A percentile compares a stretch with the other conserved stretches of the same genome.
phyloP scores from a whole-genome alignment of 2,888 invertebrate species.

The Masnerella sp. region DNA sequence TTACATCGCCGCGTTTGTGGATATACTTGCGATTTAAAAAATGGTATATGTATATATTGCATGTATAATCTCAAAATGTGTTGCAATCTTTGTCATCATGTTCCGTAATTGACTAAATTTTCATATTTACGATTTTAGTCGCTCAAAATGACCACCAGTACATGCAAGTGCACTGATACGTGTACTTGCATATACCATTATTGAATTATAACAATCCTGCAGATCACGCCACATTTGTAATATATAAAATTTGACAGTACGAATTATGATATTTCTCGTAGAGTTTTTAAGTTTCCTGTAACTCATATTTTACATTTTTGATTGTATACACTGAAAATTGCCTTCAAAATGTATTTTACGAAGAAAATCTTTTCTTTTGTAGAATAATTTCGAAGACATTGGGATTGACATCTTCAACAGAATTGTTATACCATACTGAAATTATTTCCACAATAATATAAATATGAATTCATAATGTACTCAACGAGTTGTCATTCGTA shows the following conservation, averaged over 20 bases:
- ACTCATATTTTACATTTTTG: slow-evolving; percentile 21
- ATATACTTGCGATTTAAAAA: slow-evolving; percentile 62
- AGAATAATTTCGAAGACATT: slow-evolving; percentile 29
- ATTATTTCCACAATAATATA: slow-evolving; percentile 32
- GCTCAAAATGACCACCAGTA: slow-evolving; percentile 67
- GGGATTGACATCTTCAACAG: slow-evolving; percentile 50
- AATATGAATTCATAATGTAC: slow-evolving; percentile 3
- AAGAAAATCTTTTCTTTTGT: slow-evolving; percentile 10
- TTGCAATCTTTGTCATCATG: slow-evolving; percentile 59
- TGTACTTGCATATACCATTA: slow-evolving; percentile 38
- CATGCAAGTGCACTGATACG: slow-evolving; percentile 63
- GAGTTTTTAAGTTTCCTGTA: not conserved
- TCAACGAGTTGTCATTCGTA: slow-evolving; percentile 61
- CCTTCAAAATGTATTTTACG: slow-evolving; percentile 33
- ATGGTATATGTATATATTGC: slow-evolving; percentile 61
- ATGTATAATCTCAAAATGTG: slow-evolving; percentile 63
- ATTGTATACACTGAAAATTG: slow-evolving; percentile 28
- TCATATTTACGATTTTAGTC: slow-evolving; percentile 66
- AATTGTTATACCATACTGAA: slow-evolving; percentile 58
- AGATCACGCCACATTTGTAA: slow-evolving; percentile 24
- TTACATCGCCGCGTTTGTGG: slow-evolving; percentile 52
- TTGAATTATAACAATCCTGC: slow-evolving; percentile 46
- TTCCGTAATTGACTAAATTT: slow-evolving; percentile 74
- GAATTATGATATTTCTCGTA: slow-evolving; percentile 33
- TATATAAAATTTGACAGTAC: slow-evolving; percentile 30